Base-by-base conservation (phyloP, 2,888 invertebrate species). In the Falcaria lacertinaria region DNA sequence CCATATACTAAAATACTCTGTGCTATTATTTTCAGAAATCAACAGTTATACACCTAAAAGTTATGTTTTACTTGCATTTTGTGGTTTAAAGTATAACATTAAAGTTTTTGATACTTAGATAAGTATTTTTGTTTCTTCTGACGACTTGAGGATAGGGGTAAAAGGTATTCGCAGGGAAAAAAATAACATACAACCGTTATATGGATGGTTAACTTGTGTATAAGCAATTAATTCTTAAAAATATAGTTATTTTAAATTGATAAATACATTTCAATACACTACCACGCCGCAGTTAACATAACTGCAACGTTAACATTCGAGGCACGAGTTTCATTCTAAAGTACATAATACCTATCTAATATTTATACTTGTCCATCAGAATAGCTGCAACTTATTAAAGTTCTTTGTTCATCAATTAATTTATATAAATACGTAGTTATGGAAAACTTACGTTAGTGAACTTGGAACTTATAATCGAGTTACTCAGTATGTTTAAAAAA, bases 231-330 rank as follows among this genome's bases (percentile, higher is more conserved):
- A 22, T 37, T 37, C 37, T 37, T 37, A 15, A 37, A 25, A 37
- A 11, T 2, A 14, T 22, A 15, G 11, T 14, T 22, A 7, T 19
- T 36, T 36, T 36, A 22, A 13, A 37, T 15, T 25, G 37, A 37
- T 37, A 37, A 19, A 36, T 37, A 25, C 37, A 37, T 22, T 37
- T n/a, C 22, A 37, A 15, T 69, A 71, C 56, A 53, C 57, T 70
- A 69, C 49, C 56, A 59, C 65, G 67, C 49, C 66, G 62, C 74
- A 80, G 80, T 83, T 80, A 80, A 83, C 76, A 80, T 82, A 83
- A 80, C 81, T 74, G 68, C 53, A 63, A 48, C 73, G 65, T 54
- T 52, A 57, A 60, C 54, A 68, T 64, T 74, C 70, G 75, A 80
- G 80, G 78, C 76, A 79, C 75, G 58, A 52, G 49, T 54, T 66